Conservation (phyloP, 1,140 invertebrate genomes). For the Conus betulinus region DNA sequence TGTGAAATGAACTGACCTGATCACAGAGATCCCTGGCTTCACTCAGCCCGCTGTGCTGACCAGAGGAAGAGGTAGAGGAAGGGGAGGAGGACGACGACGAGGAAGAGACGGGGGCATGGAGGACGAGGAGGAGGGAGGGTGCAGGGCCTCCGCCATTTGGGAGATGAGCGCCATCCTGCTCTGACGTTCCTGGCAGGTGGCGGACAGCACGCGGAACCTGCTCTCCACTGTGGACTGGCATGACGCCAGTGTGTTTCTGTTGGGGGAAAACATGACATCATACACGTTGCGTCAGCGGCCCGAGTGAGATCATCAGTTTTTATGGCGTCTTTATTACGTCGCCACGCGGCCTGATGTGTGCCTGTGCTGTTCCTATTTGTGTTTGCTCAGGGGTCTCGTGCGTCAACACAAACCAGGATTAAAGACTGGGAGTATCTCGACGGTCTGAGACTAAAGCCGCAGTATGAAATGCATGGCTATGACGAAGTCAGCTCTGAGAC, state of each 20-base stretch:
- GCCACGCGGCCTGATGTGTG: neutral
- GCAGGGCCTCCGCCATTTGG: neutral
- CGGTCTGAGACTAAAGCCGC: too few species aligned
- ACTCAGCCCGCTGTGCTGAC: neutral
- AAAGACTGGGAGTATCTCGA: too few species aligned
- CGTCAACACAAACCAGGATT: too few species aligned
- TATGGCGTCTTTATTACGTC: neutral
- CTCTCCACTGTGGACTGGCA: constrained; percentile 21
- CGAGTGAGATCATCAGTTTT: neutral
- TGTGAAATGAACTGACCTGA: too few species aligned
- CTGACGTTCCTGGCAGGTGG: constrained; percentile 35
- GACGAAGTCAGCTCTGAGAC: too few species aligned
- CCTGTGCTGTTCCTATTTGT: too few species aligned
- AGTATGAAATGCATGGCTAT: too few species aligned
- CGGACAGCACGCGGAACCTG: constrained; percentile 28
- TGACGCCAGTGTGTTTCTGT: constrained; percentile 21
- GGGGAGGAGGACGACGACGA: neutral
- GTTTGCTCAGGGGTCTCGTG: too few species aligned
- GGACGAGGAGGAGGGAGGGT: neutral
- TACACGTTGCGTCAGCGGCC: neutral
- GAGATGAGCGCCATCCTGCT: neutral
- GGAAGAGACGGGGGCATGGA: neutral
- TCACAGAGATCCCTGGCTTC: neutral
- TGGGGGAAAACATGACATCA: neutral
- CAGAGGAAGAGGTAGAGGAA: neutral